phyloP scores from a whole-genome alignment of 2,113 vertebrate genomes.

The Piaya cayana region DNA sequence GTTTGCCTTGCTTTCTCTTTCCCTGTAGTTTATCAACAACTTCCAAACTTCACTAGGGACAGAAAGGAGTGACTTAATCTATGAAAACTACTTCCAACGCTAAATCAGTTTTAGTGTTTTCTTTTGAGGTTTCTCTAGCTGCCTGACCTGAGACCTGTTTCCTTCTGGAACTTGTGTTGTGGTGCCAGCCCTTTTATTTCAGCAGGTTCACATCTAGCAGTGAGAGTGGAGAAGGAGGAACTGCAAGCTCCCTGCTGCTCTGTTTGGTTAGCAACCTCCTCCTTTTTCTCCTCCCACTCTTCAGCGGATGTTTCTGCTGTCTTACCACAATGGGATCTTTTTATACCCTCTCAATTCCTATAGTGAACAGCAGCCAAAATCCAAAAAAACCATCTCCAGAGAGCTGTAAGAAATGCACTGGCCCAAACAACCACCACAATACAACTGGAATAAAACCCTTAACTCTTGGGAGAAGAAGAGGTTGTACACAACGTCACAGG shows the following conservation, averaged over 20 bases:
- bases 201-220: not conserved
- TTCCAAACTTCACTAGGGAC: not conserved
- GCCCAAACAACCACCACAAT: slow-evolving; percentile 2
- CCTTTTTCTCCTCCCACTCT: slow-evolving; percentile 6
- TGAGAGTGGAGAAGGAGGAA: not conserved
- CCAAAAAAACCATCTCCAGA: slow-evolving; percentile 7
- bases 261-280: slow-evolving; percentile 3
- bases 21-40: not conserved
- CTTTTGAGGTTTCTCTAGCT: slow-evolving; percentile 29
- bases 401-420: slow-evolving; percentile 30
- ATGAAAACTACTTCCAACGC: not conserved
- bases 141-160: slow-evolving; percentile 9
- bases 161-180: not conserved
- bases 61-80: not conserved
- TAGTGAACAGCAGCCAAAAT: slow-evolving; percentile 24
- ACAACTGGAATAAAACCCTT: slow-evolving; percentile 8
- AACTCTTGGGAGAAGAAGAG: not conserved
- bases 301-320: slow-evolving; percentile 56
- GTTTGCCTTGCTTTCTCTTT: not conserved
- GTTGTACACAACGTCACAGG: not conserved
- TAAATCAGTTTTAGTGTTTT: slow-evolving; percentile 5
- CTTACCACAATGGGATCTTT: slow-evolving; percentile 39
- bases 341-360: slow-evolving; percentile 10
- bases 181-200: slow-evolving; percentile 27
- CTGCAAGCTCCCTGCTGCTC: slow-evolving; percentile 27